These are phyloP conservation scores for Aporophyla lueneburgensis DNA, from an alignment of 2,888 invertebrate species.

Conservation along the genomic window DNA sequence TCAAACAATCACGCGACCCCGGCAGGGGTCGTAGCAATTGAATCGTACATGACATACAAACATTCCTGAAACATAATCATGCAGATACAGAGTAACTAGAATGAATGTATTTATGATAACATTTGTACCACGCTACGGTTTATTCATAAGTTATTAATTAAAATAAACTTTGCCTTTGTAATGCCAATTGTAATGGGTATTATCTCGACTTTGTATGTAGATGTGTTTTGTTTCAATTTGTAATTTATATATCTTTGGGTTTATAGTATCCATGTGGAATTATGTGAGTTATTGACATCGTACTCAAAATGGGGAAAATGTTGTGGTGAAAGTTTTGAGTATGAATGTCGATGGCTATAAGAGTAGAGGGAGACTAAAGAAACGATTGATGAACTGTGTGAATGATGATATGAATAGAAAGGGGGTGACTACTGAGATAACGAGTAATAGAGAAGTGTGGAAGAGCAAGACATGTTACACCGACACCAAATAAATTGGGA, in stretches of 20 bases:
- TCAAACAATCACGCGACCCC: too few relatives aligned
- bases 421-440: too few relatives aligned
- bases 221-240: background rate
- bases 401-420: too few relatives aligned
- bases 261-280: background rate
- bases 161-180: background rate
- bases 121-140: background rate
- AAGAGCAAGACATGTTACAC: too few relatives aligned
- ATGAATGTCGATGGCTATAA: too few relatives aligned
- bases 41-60: background rate
- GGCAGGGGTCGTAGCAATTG: too few relatives aligned
- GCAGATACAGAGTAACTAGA: background rate
- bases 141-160: conserved; percentile 1
- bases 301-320: background rate
- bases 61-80: background rate
- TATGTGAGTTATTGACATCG: background rate
- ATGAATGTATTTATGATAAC: background rate
- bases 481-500: too few relatives aligned
- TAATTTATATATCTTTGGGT: background rate
- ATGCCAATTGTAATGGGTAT: background rate
- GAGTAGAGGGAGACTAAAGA: too few relatives aligned
- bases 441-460: too few relatives aligned
- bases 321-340: too few relatives aligned
- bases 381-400: too few relatives aligned
- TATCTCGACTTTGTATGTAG: background rate